These are phyloP conservation scores for Psittacus erithacus DNA, from an alignment of 2,113 vertebrate species.

Conservation along the genomic window DNA sequence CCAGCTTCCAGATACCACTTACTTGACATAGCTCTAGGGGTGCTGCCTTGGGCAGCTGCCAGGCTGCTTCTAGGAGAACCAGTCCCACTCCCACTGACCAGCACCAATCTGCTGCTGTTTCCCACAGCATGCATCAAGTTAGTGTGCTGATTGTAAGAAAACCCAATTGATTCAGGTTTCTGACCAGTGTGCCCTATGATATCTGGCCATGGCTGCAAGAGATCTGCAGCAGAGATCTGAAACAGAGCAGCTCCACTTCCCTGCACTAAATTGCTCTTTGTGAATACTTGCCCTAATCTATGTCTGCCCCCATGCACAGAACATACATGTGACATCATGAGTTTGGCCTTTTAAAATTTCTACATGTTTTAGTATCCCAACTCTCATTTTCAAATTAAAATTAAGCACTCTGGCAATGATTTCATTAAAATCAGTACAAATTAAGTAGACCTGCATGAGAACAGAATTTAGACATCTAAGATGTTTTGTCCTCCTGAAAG, in stretches of 20 bases:
- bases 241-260: neutral
- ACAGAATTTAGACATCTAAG: neutral
- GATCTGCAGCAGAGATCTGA: neutral
- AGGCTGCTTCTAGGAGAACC: neutral
- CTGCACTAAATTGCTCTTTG: neutral
- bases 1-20: neutral
- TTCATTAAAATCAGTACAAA: neutral
- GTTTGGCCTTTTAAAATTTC: neutral
- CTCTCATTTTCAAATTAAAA: neutral
- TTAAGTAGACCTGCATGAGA: neutral
- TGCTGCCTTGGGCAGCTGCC: neutral
- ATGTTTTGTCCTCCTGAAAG: neutral
- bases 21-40: neutral
- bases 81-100: accelerated
- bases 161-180: neutral
- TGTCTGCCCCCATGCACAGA: neutral
- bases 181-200: neutral
- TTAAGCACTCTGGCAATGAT: neutral
- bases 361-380: neutral
- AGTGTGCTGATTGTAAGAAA: neutral
- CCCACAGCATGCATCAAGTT: neutral
- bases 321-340: neutral
- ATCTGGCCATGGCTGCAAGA: neutral
- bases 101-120: neutral
- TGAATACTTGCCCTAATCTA: neutral